Conservation (phyloP, 2,797 vertebrate species). For the Micrastur ruficollis region DNA sequence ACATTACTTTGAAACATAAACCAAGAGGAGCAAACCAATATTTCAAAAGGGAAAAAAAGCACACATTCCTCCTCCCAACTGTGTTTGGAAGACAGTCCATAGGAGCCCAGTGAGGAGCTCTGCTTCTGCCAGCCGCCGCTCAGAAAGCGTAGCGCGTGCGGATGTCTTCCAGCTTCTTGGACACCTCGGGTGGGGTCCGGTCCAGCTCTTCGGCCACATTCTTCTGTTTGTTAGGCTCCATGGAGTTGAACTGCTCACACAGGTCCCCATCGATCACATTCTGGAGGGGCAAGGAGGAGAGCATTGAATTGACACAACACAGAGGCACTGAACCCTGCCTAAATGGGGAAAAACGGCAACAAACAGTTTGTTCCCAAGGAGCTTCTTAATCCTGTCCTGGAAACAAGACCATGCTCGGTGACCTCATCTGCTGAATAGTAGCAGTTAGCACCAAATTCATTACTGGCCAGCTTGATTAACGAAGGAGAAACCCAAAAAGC, state of each 20-base stretch:
- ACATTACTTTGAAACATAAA: conserved; percentile 1
- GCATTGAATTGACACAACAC: background rate
- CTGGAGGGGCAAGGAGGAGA: conserved; percentile 66
- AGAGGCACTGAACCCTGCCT: conserved; percentile 27
- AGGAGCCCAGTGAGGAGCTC: background rate
- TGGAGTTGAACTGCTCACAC: conserved; percentile 99
- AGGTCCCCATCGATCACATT: conserved; percentile 98
- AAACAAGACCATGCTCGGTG: background rate
- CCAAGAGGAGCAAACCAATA: background rate
- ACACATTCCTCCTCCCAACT: background rate
- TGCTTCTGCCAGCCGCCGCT: conserved; percentile 4
- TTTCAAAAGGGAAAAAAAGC: background rate
- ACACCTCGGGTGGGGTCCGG: conserved; percentile 94
- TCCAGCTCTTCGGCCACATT: conserved; percentile 96
- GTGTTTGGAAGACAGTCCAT: background rate
- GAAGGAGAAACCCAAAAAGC: background rate
- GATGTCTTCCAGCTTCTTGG: conserved; percentile 98
- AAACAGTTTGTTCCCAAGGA: conserved; percentile 2
- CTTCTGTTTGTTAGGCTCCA: conserved; percentile 98
- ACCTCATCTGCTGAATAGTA: conserved; percentile 44
- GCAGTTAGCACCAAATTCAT: conserved; percentile 23
- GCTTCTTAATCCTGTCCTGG: conserved; percentile 3
- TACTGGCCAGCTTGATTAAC: background rate
- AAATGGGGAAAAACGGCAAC: background rate
- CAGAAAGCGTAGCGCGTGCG: conserved; percentile 97